Conservation (phyloP, 2,113 vertebrate genomes). For the Sturnira hondurensis region DNA sequence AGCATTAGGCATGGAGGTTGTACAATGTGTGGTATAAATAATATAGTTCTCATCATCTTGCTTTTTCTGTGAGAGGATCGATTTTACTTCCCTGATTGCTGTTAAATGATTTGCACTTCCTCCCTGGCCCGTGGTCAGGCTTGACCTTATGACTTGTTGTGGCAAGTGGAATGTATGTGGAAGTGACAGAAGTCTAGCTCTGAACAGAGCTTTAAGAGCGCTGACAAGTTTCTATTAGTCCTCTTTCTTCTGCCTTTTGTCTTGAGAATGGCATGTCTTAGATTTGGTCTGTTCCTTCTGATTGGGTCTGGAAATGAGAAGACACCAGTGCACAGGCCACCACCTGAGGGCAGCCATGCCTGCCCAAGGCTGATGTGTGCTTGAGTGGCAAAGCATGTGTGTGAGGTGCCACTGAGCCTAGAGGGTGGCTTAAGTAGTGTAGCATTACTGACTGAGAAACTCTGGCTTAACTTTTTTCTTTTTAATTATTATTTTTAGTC, state of each 20-base stretch:
- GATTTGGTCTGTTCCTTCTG: not conserved
- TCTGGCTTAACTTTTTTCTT: not conserved
- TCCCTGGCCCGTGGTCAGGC: not conserved
- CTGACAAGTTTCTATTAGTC: not conserved
- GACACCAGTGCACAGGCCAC: not conserved
- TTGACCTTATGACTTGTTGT: not conserved
- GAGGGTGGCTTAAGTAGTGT: not conserved
- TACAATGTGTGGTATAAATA: not conserved
- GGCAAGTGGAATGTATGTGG: not conserved
- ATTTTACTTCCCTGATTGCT: not conserved
- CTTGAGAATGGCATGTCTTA: not conserved
- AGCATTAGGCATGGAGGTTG: not conserved
- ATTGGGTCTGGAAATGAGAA: not conserved
- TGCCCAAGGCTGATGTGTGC: not conserved
- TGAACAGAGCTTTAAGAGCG: not conserved
- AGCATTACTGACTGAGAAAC: not conserved
- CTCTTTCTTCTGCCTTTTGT: not conserved
- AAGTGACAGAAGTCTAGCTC: not conserved
- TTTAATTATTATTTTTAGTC: too few species aligned
- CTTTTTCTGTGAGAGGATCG: not conserved
- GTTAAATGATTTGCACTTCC: not conserved
- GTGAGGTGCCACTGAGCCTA: not conserved
- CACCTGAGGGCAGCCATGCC: not conserved
- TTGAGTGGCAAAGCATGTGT: not conserved
- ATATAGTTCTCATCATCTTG: not conserved